phyloP scores from a whole-genome alignment of 2,797 vertebrate species.

The Spinibarbus caldwelli region DNA sequence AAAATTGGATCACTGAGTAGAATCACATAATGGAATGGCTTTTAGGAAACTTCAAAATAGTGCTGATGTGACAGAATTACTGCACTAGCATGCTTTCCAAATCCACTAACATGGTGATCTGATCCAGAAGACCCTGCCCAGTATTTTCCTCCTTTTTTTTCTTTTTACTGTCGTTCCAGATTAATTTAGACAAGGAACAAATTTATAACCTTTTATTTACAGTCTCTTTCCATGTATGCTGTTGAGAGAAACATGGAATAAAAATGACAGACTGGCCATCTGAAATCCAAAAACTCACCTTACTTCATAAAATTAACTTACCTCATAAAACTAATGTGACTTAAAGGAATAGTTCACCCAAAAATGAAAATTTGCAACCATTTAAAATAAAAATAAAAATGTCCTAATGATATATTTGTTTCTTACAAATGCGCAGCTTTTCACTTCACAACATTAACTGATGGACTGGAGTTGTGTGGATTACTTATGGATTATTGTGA shows the following conservation, averaged over 20 bases:
- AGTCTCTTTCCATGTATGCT: constrained; percentile 18
- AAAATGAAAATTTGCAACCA: not conserved
- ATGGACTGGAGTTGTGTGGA: too few species aligned
- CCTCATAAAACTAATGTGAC: not conserved
- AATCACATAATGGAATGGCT: constrained; percentile 1
- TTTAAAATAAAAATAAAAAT: not conserved
- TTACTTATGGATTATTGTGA: not conserved
- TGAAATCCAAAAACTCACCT: not conserved
- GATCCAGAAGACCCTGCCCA: constrained; percentile 57
- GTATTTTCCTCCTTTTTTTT: not conserved
- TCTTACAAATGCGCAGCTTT: not conserved
- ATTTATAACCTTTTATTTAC: constrained; percentile 23
- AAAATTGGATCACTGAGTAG: not conserved
- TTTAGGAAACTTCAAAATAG: constrained; percentile 11
- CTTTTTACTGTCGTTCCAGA: constrained; percentile 49
- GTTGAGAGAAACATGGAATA: not conserved
- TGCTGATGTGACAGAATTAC: constrained; percentile 13
- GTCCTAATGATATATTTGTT: too few species aligned
- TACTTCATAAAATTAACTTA: not conserved
- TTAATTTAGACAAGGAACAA: constrained; percentile 48
- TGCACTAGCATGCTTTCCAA: not conserved
- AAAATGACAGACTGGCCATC: not conserved
- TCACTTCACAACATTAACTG: not conserved
- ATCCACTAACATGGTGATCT: not conserved
- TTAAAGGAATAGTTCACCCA: not conserved